Evolutionary conservation across 2,888 invertebrate genomes (phyloP).

Genomic region (Lochmaea capreae): DNA sequence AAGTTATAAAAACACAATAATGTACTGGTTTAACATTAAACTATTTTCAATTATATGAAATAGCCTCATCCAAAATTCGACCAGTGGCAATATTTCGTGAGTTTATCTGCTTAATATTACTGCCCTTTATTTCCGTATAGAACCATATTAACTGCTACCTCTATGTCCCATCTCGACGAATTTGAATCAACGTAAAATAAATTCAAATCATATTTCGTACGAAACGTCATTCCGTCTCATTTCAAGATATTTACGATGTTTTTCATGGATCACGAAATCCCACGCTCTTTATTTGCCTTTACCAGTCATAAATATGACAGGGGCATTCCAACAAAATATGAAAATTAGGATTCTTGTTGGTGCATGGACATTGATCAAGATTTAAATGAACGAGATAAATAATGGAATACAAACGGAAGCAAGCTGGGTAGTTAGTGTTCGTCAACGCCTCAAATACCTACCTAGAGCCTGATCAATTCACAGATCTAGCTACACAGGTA

Average conservation of each 20-base stretch:
- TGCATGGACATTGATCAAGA: conserved; percentile 28
- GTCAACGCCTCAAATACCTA: background rate
- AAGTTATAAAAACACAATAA: too few relatives aligned
- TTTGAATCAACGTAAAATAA: conserved; percentile 15
- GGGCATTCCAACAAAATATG: conserved; percentile 29
- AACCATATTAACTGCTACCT: background rate
- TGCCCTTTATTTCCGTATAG: background rate
- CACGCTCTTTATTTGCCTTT: conserved; percentile 52
- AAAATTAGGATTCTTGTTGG: conserved; percentile 25
- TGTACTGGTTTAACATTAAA: too few relatives aligned
- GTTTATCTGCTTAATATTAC: too few relatives aligned
- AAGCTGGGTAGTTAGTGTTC: background rate
- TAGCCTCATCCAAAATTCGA: too few relatives aligned
- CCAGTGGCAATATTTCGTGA: too few relatives aligned
- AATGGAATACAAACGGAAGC: background rate
- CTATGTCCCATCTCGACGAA: conserved; percentile 4
- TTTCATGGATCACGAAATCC: conserved; percentile 57
- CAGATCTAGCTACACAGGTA: too few relatives aligned
- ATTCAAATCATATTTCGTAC: conserved; percentile 27
- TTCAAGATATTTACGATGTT: conserved; percentile 61
- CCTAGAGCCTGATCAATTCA: too few relatives aligned
- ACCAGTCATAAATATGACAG: conserved; percentile 50
- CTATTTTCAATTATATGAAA: too few relatives aligned
- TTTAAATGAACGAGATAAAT: conserved; percentile 10
- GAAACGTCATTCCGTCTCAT: conserved; percentile 56